These are phyloP conservation scores for Distichodus sexfasciatus DNA, from an alignment of 2,797 vertebrate species.

Conservation along the genomic window DNA sequence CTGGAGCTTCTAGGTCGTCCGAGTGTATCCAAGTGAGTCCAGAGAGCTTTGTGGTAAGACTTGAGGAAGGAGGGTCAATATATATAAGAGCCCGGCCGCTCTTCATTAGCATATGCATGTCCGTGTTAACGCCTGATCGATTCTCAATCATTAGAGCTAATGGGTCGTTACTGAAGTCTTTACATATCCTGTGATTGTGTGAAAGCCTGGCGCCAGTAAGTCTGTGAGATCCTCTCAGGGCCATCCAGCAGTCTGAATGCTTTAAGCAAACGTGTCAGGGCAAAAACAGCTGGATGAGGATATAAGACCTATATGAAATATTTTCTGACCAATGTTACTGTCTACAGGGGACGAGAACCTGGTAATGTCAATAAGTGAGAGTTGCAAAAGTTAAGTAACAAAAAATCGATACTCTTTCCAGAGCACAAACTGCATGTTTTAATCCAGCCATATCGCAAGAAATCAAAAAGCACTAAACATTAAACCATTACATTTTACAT, in stretches of 20 bases:
- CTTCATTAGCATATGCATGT: conserved; percentile 70
- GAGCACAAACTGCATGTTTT: no score
- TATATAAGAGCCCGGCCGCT: conserved; percentile 52
- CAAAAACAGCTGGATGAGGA: conserved; percentile 55
- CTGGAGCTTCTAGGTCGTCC: conserved; percentile 24
- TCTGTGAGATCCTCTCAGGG: conserved; percentile 68
- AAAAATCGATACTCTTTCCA: background rate
- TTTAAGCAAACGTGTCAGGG: conserved; percentile 47
- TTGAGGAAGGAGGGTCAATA: background rate
- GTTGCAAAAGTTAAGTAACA: no score
- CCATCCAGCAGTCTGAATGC: conserved; percentile 63
- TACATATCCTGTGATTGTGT: conserved; percentile 77
- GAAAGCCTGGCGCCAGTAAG: conserved; percentile 75
- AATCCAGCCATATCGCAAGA: no score
- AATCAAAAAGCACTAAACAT: background rate
- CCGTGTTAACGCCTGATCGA: conserved; percentile 71
- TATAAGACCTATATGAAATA: background rate
- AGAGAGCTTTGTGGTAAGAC: conserved; percentile 31
- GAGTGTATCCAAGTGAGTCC: conserved; percentile 45
- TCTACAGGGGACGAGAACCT: background rate
- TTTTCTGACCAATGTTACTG: background rate
- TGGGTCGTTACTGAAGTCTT: conserved; percentile 78
- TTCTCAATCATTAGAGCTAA: conserved; percentile 75
- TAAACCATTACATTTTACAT: no score
- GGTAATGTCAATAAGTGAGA: no score